Percentiles rank a stretch among this genome's conserved stretches.
Evolutionary conservation across 2,888 invertebrate species (phyloP).

Genomic region (Cerceris rybyensis): DNA sequence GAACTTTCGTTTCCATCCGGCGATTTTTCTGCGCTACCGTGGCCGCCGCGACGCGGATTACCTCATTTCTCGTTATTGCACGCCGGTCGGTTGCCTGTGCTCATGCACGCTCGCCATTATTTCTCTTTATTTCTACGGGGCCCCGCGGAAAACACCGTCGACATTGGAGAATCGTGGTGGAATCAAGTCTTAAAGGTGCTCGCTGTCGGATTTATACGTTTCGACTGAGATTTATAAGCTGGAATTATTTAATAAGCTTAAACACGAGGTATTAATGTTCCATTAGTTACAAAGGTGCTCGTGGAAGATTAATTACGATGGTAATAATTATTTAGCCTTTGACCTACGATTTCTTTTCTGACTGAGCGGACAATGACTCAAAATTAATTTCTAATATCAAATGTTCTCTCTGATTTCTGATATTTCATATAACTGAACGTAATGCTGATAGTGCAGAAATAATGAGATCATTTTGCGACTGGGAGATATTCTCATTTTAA

Average conservation of each 20-base stretch:
- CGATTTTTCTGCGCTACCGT: slow-evolving; percentile 23
- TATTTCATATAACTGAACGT: no score
- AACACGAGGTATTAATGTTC: not conserved
- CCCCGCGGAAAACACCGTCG: not conserved
- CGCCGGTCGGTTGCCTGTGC: not conserved
- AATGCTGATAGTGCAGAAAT: no score
- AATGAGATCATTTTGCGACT: no score
- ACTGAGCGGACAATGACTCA: no score
- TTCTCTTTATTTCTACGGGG: slow-evolving; percentile 13
- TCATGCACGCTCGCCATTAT: slow-evolving; percentile 16
- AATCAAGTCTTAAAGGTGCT: not conserved
- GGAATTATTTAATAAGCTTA: slow-evolving; percentile 19
- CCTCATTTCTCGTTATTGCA: slow-evolving; percentile 49
- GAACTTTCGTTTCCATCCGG: slow-evolving; percentile 34
- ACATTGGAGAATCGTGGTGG: not conserved
- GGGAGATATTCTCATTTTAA: no score
- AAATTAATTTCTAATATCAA: no score
- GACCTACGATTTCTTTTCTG: no score
- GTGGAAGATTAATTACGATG: no score
- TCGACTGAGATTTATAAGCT: not conserved
- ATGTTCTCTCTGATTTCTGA: no score
- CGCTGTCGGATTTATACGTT: not conserved
- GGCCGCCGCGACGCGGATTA: slow-evolving; percentile 34
- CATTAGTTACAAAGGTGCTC: no score
- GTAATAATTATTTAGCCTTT: no score